Evolutionary conservation across 2,888 invertebrate species (phyloP).

Genomic region (Psococerastis gibbosa): DNA sequence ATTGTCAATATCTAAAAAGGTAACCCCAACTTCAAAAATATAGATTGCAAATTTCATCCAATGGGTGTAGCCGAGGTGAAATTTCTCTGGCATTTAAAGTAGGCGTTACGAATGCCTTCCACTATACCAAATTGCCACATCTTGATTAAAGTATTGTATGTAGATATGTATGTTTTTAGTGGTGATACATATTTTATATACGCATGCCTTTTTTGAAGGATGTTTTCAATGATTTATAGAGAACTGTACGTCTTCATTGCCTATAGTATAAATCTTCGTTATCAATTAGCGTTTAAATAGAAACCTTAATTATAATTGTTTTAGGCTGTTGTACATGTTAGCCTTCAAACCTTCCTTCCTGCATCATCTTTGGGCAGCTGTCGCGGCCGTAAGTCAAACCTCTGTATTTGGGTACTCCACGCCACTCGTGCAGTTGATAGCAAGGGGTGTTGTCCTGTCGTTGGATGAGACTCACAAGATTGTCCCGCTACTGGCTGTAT

Average conservation of each 20-base stretch:
- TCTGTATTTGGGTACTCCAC: conserved; percentile 32
- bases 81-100: too few species aligned
- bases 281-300: background rate
- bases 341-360: conserved; percentile 63
- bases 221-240: too few species aligned
- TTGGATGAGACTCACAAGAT: conserved; percentile 44
- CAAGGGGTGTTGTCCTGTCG: conserved; percentile 41
- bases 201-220: conserved; percentile 12
- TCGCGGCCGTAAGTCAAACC: conserved; percentile 28
- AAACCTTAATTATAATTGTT: conserved; percentile 10
- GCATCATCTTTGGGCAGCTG: conserved; percentile 47
- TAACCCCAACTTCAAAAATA: too few species aligned
- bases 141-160: too few species aligned
- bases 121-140: too few species aligned
- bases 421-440: conserved; percentile 42
- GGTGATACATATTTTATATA: conserved; percentile 9
- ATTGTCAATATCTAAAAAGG: too few species aligned
- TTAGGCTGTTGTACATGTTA: conserved; percentile 52
- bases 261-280: conserved; percentile 9
- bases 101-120: too few species aligned
- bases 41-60: background rate
- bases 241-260: too few species aligned
- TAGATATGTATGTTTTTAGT: too few species aligned
- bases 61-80: too few species aligned
- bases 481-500: conserved; percentile 60